Evolutionary conservation across 2,888 invertebrate genomes (phyloP).

Genomic region (Thereva nobilitata): DNA sequence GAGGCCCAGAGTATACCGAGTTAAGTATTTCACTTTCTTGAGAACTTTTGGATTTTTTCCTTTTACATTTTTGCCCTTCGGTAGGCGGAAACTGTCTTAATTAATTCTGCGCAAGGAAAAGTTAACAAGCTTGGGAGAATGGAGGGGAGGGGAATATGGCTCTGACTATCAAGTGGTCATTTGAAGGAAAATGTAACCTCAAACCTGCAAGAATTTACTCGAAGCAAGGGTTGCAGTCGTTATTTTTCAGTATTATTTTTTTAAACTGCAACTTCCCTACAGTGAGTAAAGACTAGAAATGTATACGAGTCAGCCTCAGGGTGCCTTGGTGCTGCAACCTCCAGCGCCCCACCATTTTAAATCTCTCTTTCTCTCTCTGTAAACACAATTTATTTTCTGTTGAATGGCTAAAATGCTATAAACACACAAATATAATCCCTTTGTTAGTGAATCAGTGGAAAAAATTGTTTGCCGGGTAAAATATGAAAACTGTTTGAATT

Average conservation of each 20-base stretch:
- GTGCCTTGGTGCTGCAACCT: constrained; percentile 28
- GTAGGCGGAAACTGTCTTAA: constrained; percentile 9
- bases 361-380: constrained; percentile 28
- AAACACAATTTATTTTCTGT: constrained; percentile 40
- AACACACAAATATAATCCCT: constrained; percentile 39
- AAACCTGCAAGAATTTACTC: too few relatives aligned
- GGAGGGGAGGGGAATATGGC: constrained; percentile 13
- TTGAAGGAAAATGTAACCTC: not conserved
- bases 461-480: constrained; percentile 36
- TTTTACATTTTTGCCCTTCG: constrained; percentile 5
- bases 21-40: constrained; percentile 34
- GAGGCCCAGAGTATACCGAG: constrained; percentile 21
- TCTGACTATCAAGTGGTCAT: constrained; percentile 28
- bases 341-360: constrained; percentile 33
- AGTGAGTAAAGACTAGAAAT: not conserved
- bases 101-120: constrained; percentile 5
- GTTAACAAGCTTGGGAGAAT: not conserved
- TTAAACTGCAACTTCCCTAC: too few relatives aligned
- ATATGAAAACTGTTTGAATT: constrained; percentile 48
- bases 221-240: too few relatives aligned
- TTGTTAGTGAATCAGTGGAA: constrained; percentile 36
- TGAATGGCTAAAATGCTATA: constrained; percentile 32
- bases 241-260: too few relatives aligned
- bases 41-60: constrained; percentile 22
- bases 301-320: constrained; percentile 1